Conservation (phyloP, 2,797 vertebrate genomes). For the Acipenser transmontanus region DNA sequence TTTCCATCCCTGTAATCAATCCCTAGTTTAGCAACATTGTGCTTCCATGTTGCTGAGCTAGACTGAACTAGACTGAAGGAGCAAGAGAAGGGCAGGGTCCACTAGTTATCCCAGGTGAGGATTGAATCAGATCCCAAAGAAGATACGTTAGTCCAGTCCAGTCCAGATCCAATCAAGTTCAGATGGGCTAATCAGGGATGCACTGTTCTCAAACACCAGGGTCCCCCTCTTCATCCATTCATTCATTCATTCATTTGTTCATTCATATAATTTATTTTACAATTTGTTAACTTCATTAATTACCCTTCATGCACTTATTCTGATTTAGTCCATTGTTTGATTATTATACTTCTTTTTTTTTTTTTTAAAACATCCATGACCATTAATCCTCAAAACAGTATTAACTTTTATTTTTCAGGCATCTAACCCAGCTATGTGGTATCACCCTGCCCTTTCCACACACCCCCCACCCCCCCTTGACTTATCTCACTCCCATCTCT, state of each 20-base stretch:
- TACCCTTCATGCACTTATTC: not conserved
- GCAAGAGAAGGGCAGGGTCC: no score
- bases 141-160: no score
- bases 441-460: slow-evolving; percentile 68
- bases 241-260: not conserved
- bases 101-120: no score
- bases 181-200: no score
- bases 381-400: slow-evolving; percentile 34
- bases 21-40: no score
- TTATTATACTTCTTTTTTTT: slow-evolving; percentile 21
- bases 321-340: slow-evolving; percentile 2
- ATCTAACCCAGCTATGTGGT: slow-evolving; percentile 90
- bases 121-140: no score
- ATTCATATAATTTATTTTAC: not conserved
- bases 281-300: not conserved
- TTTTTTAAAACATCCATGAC: slow-evolving; percentile 41
- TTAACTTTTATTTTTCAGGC: slow-evolving; percentile 97
- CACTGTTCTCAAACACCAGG: no score
- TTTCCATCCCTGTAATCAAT: no score
- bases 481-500: slow-evolving; percentile 8
- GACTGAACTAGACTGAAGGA: no score
- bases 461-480: slow-evolving; percentile 30
- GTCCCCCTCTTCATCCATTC: not conserved
- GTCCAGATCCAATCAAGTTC: no score
- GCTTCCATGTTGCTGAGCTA: no score